A percentile compares a stretch with the other conserved stretches of the same genome.
These are phyloP conservation scores for Morone chrysops DNA, from an alignment of 2,113 vertebrate species.

Conservation along the genomic window DNA sequence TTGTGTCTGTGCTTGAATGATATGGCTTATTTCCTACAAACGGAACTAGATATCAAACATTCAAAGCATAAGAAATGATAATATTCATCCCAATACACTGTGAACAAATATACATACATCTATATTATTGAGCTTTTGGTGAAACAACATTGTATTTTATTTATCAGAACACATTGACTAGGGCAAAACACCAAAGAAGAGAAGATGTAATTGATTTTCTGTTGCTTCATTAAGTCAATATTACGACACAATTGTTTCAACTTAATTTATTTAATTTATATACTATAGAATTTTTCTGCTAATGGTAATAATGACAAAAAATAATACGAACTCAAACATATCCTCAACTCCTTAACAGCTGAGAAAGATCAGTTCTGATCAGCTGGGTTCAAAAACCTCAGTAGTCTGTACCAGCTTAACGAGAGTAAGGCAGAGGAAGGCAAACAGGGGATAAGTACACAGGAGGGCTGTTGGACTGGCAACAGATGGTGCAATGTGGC, in stretches of 20 bases:
- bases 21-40: background rate
- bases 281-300: too few species aligned
- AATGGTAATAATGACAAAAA: background rate
- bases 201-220: too few species aligned
- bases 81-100: background rate
- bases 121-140: too few species aligned
- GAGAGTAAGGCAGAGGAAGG: slow-evolving; percentile 54
- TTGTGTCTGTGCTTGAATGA: slow-evolving; percentile 8
- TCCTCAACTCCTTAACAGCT: background rate
- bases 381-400: slow-evolving; percentile 58
- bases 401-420: slow-evolving; percentile 65
- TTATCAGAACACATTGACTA: too few species aligned
- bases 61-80: slow-evolving; percentile 20
- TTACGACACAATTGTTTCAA: background rate
- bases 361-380: slow-evolving; percentile 22
- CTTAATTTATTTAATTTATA: background rate
- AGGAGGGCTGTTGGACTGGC: slow-evolving; percentile 62
- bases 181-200: too few species aligned
- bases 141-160: too few species aligned
- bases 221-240: too few species aligned
- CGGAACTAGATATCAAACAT: slow-evolving; percentile 10
- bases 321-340: background rate
- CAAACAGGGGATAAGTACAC: slow-evolving; percentile 62
- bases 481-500: slow-evolving; percentile 72
- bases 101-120: too few species aligned